Percentiles rank a stretch among this genome's conserved stretches.
Evolutionary conservation across 2,797 vertebrate species (phyloP).

Genomic region (Propithecus deckenii): DNA sequence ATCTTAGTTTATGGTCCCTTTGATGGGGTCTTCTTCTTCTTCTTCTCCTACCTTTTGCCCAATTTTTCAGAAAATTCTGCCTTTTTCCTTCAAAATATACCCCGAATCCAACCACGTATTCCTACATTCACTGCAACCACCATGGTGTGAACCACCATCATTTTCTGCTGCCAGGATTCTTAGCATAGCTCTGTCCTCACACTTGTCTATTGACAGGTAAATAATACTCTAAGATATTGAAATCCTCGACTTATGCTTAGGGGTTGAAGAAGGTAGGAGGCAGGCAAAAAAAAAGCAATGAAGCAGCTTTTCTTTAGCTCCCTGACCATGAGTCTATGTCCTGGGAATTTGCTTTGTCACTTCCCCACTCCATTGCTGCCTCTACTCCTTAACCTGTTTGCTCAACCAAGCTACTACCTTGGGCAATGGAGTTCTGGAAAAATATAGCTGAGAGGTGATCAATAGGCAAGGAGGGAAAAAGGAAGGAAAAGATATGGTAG

Average conservation of each 20-base stretch:
- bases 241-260: background rate
- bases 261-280: background rate
- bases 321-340: fast-evolving
- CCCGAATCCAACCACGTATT: background rate
- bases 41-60: background rate
- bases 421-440: background rate
- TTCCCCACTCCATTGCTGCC: fast-evolving
- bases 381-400: background rate
- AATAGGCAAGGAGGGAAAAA: background rate
- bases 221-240: background rate
- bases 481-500: background rate
- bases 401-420: background rate
- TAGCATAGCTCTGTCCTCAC: background rate
- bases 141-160: background rate
- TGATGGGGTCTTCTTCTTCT: background rate
- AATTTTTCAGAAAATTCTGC: background rate
- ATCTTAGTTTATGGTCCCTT: background rate
- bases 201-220: background rate
- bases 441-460: background rate
- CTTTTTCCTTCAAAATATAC: background rate
- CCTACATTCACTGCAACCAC: background rate
- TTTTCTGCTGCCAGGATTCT: no score
- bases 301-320: background rate
- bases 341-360: background rate
- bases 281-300: background rate